phyloP scores from a whole-genome alignment of 1,140 invertebrate genomes.

The Drosophila varians region DNA sequence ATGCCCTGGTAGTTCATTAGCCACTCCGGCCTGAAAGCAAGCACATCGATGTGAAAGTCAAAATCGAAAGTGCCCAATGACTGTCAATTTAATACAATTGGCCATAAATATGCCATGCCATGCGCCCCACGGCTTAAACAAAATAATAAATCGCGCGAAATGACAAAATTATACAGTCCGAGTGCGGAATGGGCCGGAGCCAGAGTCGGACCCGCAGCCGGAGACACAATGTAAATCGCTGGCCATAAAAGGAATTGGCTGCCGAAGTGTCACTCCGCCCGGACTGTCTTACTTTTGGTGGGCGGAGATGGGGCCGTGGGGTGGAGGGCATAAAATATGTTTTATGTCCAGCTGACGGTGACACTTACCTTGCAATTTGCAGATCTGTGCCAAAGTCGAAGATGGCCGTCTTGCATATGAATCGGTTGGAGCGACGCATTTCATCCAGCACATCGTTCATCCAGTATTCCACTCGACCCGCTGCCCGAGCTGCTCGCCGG shows the following conservation, averaged over 20 bases:
- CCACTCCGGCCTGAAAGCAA: conserved; percentile 87
- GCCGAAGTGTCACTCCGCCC: conserved; percentile 42
- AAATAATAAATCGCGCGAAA: conserved; percentile 82
- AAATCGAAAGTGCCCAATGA: conserved; percentile 74
- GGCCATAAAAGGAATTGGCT: conserved; percentile 71
- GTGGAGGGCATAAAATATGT: conserved; percentile 44
- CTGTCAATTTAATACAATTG: conserved; percentile 83
- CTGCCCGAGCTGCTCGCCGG: conserved; percentile 83
- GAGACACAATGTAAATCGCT: conserved; percentile 67
- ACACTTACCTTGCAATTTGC: conserved; percentile 84
- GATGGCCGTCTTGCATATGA: conserved; percentile 94
- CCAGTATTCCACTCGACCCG: conserved; percentile 94
- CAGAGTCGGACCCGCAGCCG: conserved; percentile 10
- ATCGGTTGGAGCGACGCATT: conserved; percentile 93
- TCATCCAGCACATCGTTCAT: conserved; percentile 93
- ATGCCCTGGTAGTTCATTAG: conserved; percentile 95
- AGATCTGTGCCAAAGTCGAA: conserved; percentile 91
- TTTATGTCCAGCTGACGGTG: conserved; percentile 60
- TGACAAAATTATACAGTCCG: conserved; percentile 83
- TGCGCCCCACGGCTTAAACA: conserved; percentile 61
- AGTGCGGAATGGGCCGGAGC: neutral
- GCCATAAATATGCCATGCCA: conserved; percentile 74
- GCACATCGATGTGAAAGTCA: conserved; percentile 26
- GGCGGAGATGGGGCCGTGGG: neutral
- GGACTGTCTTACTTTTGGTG: conserved; percentile 6